Evolutionary conservation across 2,888 invertebrate species (phyloP).

Genomic region (Diogma glabrata): DNA sequence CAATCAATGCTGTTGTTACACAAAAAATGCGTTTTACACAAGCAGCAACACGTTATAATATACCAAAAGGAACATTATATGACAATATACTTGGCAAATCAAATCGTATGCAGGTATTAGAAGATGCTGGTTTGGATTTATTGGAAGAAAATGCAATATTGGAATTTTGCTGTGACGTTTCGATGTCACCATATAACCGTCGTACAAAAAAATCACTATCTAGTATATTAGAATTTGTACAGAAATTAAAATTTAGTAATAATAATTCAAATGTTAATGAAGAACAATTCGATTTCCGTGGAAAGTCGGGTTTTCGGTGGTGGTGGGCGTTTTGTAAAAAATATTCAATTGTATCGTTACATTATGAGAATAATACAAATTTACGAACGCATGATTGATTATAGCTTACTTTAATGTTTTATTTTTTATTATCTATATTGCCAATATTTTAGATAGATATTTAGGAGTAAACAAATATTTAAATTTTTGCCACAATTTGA

Average conservation of each 20-base stretch:
- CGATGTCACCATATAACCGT: constrained; percentile 55
- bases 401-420: too few species aligned
- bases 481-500: too few species aligned
- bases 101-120: constrained; percentile 61
- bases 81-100: constrained; percentile 68
- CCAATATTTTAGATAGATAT: too few species aligned
- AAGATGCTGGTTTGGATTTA: constrained; percentile 50
- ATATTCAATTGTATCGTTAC: constrained; percentile 58
- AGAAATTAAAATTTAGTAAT: constrained; percentile 40
- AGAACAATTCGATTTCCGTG: constrained; percentile 54
- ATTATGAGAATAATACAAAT: constrained; percentile 35
- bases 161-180: constrained; percentile 63
- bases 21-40: constrained; percentile 69
- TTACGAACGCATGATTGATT: too few species aligned
- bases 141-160: constrained; percentile 53
- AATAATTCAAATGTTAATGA: too few species aligned
- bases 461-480: too few species aligned
- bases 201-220: constrained; percentile 56
- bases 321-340: constrained; percentile 78
- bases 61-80: constrained; percentile 66
- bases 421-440: too few species aligned
- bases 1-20: constrained; percentile 61
- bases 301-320: constrained; percentile 64
- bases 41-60: constrained; percentile 56
- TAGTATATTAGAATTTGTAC: constrained; percentile 52